Evolutionary conservation across 2,888 invertebrate species (phyloP).

Genomic region (Agriotes lineatus): DNA sequence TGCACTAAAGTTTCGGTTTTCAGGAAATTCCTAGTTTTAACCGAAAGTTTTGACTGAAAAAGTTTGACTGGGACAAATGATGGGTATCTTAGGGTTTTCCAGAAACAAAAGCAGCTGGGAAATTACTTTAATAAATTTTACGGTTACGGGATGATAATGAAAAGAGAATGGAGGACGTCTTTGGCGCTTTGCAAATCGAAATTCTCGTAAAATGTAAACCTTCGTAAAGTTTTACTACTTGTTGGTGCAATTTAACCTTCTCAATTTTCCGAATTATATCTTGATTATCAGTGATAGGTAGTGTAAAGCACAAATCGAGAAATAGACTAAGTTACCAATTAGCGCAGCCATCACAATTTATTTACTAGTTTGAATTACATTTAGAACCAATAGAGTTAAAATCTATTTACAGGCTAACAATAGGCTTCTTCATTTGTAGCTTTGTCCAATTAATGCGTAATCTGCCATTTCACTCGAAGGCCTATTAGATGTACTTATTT

Average conservation of each 20-base stretch:
- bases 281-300: no score
- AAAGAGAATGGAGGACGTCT: background rate
- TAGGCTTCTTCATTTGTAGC: background rate
- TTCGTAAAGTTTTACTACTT: background rate
- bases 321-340: no score
- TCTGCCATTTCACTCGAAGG: background rate
- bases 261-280: background rate
- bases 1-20: constrained; percentile 12
- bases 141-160: background rate
- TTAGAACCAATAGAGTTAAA: no score
- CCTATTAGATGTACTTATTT: background rate
- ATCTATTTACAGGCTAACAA: no score
- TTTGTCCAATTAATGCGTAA: background rate
- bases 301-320: no score
- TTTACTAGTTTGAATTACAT: no score
- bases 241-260: background rate
- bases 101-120: background rate
- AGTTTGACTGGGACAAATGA: constrained; percentile 1
- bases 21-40: constrained; percentile 12
- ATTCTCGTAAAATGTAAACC: constrained; percentile 3
- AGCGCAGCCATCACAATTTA: no score
- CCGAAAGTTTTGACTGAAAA: constrained; percentile 3
- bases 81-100: background rate
- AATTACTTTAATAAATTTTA: constrained; percentile 5
- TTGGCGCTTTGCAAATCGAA: background rate